A percentile compares a stretch with the other conserved stretches of the same genome.
Evolutionary conservation across 2,113 vertebrate species (phyloP).

Genomic region (Trematomus loennbergii): DNA sequence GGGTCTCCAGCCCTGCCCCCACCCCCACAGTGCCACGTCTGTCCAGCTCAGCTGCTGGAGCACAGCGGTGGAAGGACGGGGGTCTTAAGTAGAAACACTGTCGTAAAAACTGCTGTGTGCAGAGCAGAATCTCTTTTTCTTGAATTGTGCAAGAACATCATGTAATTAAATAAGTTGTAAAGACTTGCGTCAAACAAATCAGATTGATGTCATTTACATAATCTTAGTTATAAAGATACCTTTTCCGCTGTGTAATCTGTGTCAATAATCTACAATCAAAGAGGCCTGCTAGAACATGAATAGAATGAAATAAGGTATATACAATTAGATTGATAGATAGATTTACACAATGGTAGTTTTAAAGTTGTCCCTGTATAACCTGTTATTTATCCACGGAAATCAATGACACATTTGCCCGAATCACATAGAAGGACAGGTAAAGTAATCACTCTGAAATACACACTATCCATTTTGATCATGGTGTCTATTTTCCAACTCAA

Average conservation of each 20-base stretch:
- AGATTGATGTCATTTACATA: neutral
- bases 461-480: neutral
- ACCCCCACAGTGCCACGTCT: conserved; percentile 72
- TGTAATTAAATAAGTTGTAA: neutral
- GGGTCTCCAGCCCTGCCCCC: conserved; percentile 36
- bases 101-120: conserved; percentile 23
- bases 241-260: neutral
- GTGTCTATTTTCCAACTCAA: neutral
- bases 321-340: too few species aligned
- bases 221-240: neutral
- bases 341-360: too few species aligned
- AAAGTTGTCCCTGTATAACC: neutral
- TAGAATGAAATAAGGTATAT: too few species aligned
- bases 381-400: neutral
- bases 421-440: neutral
- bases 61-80: conserved; percentile 39
- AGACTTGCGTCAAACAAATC: neutral
- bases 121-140: neutral
- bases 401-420: neutral
- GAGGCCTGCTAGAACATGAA: too few species aligned
- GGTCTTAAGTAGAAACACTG: conserved; percentile 29
- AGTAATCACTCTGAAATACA: neutral
- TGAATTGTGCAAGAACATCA: too few species aligned
- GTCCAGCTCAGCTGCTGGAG: conserved; percentile 53
- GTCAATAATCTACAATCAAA: too few species aligned